Conservation (phyloP, 2,888 invertebrate genomes). For the Campopleginae sp. region DNA sequence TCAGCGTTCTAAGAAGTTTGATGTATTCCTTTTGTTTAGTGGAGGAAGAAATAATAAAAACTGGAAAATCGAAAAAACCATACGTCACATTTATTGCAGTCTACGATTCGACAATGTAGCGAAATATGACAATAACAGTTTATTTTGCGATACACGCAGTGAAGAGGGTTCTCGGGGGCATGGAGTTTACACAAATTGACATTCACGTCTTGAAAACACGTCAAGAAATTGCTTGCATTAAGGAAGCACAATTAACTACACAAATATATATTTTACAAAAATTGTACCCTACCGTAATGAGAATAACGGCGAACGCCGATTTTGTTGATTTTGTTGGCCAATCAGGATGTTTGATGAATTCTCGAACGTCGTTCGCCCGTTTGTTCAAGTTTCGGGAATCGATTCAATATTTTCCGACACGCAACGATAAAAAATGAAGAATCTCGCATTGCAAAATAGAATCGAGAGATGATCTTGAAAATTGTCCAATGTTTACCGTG, state of each 20-base stretch:
- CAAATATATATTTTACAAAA: too few relatives aligned
- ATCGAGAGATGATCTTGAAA: too few relatives aligned
- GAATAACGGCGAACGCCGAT: too few relatives aligned
- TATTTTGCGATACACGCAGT: neutral
- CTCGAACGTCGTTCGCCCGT: too few relatives aligned
- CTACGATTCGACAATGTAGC: neutral
- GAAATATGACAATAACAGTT: neutral
- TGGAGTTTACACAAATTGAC: neutral
- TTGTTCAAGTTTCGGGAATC: too few relatives aligned
- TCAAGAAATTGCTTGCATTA: neutral
- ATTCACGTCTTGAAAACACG: neutral
- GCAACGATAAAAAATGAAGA: too few relatives aligned
- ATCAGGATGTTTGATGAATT: too few relatives aligned
- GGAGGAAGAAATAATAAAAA: neutral
- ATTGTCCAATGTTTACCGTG: too few relatives aligned
- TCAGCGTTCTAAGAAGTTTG: neutral
- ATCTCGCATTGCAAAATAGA: too few relatives aligned
- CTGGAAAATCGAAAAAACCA: neutral
- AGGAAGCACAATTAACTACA: neutral
- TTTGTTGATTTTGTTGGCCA: too few relatives aligned
- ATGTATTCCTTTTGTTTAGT: neutral
- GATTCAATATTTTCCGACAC: too few relatives aligned
- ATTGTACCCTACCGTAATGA: too few relatives aligned
- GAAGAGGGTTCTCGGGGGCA: neutral
- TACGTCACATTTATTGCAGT: neutral